Conservation (phyloP, 2,888 invertebrate genomes). For the Euplagia quadripunctaria region DNA sequence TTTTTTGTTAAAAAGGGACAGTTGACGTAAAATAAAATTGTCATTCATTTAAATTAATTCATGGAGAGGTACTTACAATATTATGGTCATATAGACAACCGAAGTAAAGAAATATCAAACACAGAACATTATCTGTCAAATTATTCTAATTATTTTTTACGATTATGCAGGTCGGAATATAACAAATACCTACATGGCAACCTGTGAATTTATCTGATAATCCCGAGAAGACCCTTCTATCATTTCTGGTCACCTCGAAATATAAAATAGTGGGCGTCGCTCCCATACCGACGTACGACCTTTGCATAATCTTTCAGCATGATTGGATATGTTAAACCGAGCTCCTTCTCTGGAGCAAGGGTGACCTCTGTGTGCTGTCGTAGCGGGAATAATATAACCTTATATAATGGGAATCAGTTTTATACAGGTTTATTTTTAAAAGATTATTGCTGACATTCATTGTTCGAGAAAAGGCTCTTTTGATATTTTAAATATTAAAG, state of each 20-base stretch:
- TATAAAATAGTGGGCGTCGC: conserved; percentile 22
- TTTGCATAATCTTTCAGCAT: conserved; percentile 44
- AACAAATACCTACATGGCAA: conserved; percentile 3
- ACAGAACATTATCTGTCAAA: no score
- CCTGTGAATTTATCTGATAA: background rate
- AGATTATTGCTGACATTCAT: background rate
- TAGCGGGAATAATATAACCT: conserved; percentile 11
- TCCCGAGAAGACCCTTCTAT: conserved; percentile 9
- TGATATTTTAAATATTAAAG: background rate
- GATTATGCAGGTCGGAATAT: background rate
- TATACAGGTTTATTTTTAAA: conserved; percentile 2
- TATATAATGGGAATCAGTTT: conserved; percentile 2
- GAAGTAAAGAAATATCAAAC: no score
- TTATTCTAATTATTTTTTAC: background rate
- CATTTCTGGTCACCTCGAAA: conserved; percentile 21
- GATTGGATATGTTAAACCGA: conserved; percentile 37
- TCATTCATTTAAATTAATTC: no score
- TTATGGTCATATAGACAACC: no score
- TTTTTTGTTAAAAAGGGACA: no score
- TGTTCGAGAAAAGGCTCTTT: background rate
- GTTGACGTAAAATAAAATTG: no score
- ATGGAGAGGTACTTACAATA: no score
- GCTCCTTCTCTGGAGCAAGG: conserved; percentile 20
- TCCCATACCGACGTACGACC: conserved; percentile 19
- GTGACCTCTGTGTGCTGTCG: conserved; percentile 11